These are phyloP conservation scores for Symphodus melops DNA, from an alignment of 2,113 vertebrate species.

Conservation along the genomic window DNA sequence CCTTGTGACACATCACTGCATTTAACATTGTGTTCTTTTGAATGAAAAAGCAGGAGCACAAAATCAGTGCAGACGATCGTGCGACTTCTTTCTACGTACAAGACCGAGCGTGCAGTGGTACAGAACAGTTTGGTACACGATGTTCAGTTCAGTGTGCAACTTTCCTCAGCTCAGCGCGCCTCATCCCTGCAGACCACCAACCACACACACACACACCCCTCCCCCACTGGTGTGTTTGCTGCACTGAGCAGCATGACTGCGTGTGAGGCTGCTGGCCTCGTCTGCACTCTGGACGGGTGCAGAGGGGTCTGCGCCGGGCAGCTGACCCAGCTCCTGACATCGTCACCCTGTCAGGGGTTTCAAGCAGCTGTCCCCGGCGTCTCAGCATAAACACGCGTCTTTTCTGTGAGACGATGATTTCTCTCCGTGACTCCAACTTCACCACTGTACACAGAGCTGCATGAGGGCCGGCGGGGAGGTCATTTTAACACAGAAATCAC, in stretches of 20 bases:
- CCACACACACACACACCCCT: neutral
- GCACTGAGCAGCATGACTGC: neutral
- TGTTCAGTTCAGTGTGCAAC: neutral
- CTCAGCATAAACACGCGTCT: neutral
- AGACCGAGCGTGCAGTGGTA: neutral
- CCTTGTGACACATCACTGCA: neutral
- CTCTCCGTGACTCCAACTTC: neutral
- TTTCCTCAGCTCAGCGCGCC: neutral
- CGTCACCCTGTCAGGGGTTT: neutral
- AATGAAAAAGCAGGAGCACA: neutral
- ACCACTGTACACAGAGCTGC: neutral
- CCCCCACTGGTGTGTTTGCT: neutral
- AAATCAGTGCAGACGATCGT: neutral
- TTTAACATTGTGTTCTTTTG: neutral
- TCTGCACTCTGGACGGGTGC: neutral
- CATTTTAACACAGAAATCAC: neutral
- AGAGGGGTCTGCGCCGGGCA: neutral
- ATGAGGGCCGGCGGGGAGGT: too few species aligned
- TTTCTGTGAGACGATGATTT: neutral
- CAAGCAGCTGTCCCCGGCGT: neutral
- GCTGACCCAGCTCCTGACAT: neutral
- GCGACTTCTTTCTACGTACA: neutral
- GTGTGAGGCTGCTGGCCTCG: neutral
- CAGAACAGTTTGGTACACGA: neutral
- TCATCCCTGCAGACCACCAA: constrained; percentile 1